These are phyloP conservation scores for Tricholauxania praeusta DNA, from an alignment of 2,888 invertebrate genomes.

Conservation along the genomic window DNA sequence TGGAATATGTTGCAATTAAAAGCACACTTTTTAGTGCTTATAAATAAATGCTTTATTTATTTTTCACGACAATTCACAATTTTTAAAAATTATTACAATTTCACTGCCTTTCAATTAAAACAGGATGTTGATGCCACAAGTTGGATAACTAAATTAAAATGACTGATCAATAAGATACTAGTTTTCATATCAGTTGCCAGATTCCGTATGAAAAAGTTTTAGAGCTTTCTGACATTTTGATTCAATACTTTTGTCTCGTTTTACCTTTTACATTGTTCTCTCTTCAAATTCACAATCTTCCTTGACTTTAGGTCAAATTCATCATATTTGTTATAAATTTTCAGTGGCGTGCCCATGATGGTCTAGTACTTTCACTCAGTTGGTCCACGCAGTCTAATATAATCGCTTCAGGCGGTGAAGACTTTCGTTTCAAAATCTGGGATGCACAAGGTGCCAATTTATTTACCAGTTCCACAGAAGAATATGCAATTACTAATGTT, in stretches of 20 bases:
- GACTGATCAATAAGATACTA: no score
- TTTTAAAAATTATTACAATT: no score
- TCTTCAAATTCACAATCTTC: neutral
- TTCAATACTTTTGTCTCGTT: neutral
- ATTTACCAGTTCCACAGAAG: conserved; percentile 86
- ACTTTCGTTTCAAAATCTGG: conserved; percentile 89
- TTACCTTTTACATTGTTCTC: neutral
- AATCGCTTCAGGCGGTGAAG: conserved; percentile 96
- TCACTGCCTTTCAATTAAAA: no score
- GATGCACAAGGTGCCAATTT: conserved; percentile 90
- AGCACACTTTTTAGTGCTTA: no score
- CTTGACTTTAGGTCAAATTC: neutral
- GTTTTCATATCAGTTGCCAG: neutral
- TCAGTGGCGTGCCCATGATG: conserved; percentile 97
- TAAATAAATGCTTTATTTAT: no score
- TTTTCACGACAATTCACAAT: no score
- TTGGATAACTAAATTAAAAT: no score
- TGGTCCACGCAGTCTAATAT: conserved; percentile 96
- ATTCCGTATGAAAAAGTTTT: neutral
- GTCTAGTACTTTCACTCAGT: conserved; percentile 88
- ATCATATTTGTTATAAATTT: conserved; percentile 34
- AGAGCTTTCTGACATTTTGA: no score
- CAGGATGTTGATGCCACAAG: no score
- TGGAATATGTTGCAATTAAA: no score
- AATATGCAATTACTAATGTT: conserved; percentile 91